Base-by-base conservation (phyloP, 2,888 invertebrate genomes). In the Pheosia tremula region DNA sequence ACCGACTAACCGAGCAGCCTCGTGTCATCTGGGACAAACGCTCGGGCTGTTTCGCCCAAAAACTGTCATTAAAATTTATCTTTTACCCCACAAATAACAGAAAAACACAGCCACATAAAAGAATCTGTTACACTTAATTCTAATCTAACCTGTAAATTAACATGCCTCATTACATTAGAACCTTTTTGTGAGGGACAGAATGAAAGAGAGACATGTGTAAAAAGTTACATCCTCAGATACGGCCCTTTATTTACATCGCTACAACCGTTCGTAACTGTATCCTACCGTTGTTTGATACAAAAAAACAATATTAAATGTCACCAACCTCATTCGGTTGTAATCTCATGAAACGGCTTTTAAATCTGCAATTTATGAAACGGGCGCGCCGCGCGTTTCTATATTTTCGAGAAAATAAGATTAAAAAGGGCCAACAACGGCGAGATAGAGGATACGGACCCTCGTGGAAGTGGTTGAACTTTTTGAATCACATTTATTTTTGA, bases 401-500 rank as follows among this genome's bases (percentile, higher is more conserved):
- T 70, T 57, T 67, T 62, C 71, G 73, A 66, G 53, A 64, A 74
- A 79, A 77, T 74, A 70, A 77, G 74, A 80, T 86, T 81, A 79
- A 69, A 73, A 72, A 67, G 68, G 66, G 57, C 57, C 71, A 75
- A 80, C 72, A 78, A 84, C 71, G 69, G 60, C 36, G 62, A 75
- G 73, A 81, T 80, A 82, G 82, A 79, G 75, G 77, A 80, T 76
- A 79, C 78, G 67, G 47, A 7, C 4, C 10, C n/a, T 67, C 60
- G 64, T 69, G 67, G 70, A 80, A 84, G 74, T 76, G 72, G 68
- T 55, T 37, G 50, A 82, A 84, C 75, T 85, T 85, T 62, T 71
- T 24, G 75, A 81, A 80, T 78, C 71, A 79, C 74, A 77, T 81
- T 84, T 80, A 80, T 80, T 80, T 81, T 82, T 68, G 69, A 24